phyloP scores from a whole-genome alignment of 1,140 invertebrate species.

The Drosophila serrata region DNA sequence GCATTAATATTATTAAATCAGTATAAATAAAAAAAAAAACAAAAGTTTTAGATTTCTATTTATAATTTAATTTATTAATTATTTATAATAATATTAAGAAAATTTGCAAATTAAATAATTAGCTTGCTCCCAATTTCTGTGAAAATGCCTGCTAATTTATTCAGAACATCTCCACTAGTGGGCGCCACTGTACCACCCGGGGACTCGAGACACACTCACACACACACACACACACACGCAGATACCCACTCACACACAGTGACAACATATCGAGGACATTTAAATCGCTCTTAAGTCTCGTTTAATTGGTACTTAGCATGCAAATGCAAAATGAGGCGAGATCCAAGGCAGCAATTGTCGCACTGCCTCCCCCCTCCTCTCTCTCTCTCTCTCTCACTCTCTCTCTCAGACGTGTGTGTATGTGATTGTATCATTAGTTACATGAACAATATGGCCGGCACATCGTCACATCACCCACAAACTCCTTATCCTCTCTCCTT shows the following conservation, averaged over 20 bases:
- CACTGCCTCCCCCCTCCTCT: constrained; percentile 9
- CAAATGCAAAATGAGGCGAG: constrained; percentile 73
- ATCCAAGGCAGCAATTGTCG: constrained; percentile 65
- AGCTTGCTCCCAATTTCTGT: neutral
- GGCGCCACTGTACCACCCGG: constrained; percentile 9
- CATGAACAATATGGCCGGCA: constrained; percentile 45
- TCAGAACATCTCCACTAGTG: constrained; percentile 4
- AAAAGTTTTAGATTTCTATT: no score
- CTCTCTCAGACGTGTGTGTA: neutral
- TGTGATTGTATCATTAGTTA: constrained; percentile 47
- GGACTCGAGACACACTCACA: neutral
- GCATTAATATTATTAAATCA: no score
- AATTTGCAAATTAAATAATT: neutral
- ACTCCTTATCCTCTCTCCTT: constrained; percentile 9
- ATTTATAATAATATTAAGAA: no score
- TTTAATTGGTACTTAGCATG: constrained; percentile 79
- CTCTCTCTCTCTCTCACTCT: no score
- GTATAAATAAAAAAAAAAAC: no score
- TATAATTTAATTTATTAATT: neutral
- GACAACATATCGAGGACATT: constrained; percentile 64
- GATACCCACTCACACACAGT: constrained; percentile 1
- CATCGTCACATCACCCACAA: constrained; percentile 15
- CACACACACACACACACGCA: constrained; percentile 2
- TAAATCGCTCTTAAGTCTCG: constrained; percentile 70
- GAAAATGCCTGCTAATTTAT: neutral